These are phyloP conservation scores for Torymus aiolomorphi DNA, from an alignment of 2,888 invertebrate species.

Conservation along the genomic window DNA sequence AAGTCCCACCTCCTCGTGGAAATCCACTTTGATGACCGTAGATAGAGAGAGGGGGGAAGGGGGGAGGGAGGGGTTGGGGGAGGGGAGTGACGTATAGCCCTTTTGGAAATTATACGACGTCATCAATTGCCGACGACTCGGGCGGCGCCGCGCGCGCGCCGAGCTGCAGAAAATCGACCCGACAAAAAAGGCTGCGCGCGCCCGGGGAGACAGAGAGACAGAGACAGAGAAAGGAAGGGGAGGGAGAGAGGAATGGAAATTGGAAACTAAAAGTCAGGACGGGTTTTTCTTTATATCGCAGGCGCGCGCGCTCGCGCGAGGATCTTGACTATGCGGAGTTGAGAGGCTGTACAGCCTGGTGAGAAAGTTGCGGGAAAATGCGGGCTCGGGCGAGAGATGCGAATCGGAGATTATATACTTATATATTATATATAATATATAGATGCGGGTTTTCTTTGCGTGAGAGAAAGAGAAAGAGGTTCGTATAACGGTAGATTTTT, in stretches of 20 bases:
- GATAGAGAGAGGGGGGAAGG: not conserved
- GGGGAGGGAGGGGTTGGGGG: not conserved
- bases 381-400: no score
- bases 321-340: no score
- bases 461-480: no score
- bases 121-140: constrained; percentile 33
- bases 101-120: constrained; percentile 52
- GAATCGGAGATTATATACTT: no score
- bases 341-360: no score
- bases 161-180: constrained; percentile 49
- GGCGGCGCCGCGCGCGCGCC: no score
- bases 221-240: no score
- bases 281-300: not conserved
- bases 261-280: constrained; percentile 24
- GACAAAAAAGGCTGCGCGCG: constrained; percentile 14
- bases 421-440: no score
- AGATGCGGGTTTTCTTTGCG: no score
- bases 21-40: constrained; percentile 30
- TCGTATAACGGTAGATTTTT: no score
- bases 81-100: not conserved
- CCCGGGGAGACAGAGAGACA: not conserved
- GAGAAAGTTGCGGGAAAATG: no score
- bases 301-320: not conserved
- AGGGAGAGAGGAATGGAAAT: constrained; percentile 14
- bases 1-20: constrained; percentile 22